Conservation (phyloP, 2,797 vertebrate species). For the Hyperoplus immaculatus region DNA sequence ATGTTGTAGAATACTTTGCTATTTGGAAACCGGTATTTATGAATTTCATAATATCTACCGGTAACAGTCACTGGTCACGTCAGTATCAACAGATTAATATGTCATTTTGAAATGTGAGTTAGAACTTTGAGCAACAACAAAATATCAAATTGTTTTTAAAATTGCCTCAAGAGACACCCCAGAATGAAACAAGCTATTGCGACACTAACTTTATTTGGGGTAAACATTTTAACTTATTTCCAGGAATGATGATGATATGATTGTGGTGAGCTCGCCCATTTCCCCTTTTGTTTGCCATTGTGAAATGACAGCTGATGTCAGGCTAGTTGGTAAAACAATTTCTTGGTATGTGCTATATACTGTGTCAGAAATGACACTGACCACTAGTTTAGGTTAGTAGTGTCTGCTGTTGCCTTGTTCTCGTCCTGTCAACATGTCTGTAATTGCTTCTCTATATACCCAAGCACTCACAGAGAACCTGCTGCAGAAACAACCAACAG, state of each 20-base stretch:
- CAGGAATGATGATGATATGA: not conserved
- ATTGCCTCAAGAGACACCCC: not conserved
- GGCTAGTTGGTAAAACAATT: not conserved
- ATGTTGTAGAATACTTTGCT: not conserved
- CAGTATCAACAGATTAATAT: not conserved
- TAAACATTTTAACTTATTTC: not conserved
- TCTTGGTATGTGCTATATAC: not conserved
- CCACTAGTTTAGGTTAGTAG: not conserved
- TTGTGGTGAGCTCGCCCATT: not conserved
- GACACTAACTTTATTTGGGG: not conserved
- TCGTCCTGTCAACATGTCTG: not conserved
- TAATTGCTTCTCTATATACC: not conserved
- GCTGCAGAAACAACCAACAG: constrained; percentile 70
- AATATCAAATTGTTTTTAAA: not conserved
- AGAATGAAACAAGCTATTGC: not conserved
- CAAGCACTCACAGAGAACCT: constrained; percentile 82
- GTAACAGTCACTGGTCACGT: not conserved
- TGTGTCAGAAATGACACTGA: not conserved
- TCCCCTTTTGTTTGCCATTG: not conserved
- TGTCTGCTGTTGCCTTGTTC: not conserved
- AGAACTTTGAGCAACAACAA: not conserved
- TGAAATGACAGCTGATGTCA: not conserved
- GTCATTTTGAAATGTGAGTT: not conserved
- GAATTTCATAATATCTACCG: not conserved
- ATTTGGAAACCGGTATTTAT: not conserved